Percentiles rank a stretch among this genome's conserved stretches.
Evolutionary conservation across 1,140 invertebrate species (phyloP).

Genomic region (Heliconius hermathena): DNA sequence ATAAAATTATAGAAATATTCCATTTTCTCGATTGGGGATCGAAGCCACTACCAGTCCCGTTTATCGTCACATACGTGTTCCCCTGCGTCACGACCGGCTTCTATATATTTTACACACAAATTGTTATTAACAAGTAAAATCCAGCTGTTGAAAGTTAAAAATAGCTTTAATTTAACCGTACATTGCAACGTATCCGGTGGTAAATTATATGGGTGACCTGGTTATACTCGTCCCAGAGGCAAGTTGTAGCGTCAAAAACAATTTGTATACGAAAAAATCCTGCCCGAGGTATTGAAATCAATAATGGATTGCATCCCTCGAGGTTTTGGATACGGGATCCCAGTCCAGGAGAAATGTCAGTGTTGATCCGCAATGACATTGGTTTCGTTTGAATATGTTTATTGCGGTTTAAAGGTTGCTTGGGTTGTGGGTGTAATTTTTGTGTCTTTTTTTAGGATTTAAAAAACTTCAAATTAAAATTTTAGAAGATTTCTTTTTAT

Average conservation of each 20-base stretch:
- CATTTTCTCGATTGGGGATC: too few relatives aligned
- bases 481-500: too few relatives aligned
- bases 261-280: conserved; percentile 25
- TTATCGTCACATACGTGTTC: too few relatives aligned
- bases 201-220: conserved; percentile 16
- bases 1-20: too few relatives aligned
- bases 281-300: conserved; percentile 22
- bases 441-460: not conserved
- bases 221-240: conserved; percentile 12
- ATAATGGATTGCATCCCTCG: conserved; percentile 21
- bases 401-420: not conserved
- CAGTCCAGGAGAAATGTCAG: not conserved
- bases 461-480: too few relatives aligned
- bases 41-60: too few relatives aligned
- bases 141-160: not conserved
- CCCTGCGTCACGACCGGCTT: too few relatives aligned
- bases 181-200: not conserved
- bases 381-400: not conserved
- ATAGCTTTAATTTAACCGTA: not conserved
- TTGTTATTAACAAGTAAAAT: not conserved
- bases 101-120: too few relatives aligned
- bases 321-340: conserved; percentile 13
- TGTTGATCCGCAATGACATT: not conserved
- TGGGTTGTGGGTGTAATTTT: not conserved
- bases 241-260: conserved; percentile 16